A percentile compares a stretch with the other conserved stretches of the same genome.
Evolutionary conservation across 2,797 vertebrate species (phyloP).

Genomic region (Bradypodion pumilum): DNA sequence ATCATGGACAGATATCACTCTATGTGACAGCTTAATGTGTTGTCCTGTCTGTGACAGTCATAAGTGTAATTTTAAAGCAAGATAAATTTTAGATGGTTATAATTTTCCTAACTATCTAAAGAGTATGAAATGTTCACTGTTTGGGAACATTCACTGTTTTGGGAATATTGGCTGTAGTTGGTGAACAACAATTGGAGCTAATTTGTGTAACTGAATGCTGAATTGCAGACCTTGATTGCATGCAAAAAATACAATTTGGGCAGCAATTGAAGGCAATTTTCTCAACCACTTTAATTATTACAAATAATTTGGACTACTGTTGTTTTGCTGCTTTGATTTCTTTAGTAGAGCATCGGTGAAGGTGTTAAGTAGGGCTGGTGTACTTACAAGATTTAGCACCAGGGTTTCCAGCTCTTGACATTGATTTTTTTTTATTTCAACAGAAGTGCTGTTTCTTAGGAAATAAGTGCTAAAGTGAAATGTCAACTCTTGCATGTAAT

Average conservation of each 20-base stretch:
- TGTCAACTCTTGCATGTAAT: constrained; percentile 1
- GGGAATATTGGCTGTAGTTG: constrained; percentile 12
- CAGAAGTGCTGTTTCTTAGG: constrained; percentile 29
- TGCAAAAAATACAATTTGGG: not conserved
- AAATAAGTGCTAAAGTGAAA: constrained; percentile 36
- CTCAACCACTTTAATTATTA: not conserved
- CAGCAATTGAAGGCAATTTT: not conserved
- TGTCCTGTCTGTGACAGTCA: not conserved
- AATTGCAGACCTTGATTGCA: not conserved
- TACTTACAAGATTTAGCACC: constrained; percentile 51
- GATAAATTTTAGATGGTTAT: no score
- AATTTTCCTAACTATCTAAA: constrained; percentile 36
- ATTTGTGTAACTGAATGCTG: not conserved
- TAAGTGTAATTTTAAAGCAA: not conserved
- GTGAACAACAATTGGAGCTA: not conserved
- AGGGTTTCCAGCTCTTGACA: constrained; percentile 27
- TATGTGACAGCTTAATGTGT: not conserved
- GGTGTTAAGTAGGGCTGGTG: constrained; percentile 30
- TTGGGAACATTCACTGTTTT: not conserved
- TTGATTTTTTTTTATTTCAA: constrained; percentile 40
- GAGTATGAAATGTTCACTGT: not conserved
- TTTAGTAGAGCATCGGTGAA: constrained; percentile 24
- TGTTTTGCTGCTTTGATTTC: constrained; percentile 1
- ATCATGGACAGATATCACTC: not conserved
- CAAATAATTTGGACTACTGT: not conserved